Percentiles rank a stretch among this genome's conserved stretches.
These are phyloP conservation scores for Aplidium turbinatum DNA, from an alignment of 23 tunicate species.

Conservation along the genomic window DNA sequence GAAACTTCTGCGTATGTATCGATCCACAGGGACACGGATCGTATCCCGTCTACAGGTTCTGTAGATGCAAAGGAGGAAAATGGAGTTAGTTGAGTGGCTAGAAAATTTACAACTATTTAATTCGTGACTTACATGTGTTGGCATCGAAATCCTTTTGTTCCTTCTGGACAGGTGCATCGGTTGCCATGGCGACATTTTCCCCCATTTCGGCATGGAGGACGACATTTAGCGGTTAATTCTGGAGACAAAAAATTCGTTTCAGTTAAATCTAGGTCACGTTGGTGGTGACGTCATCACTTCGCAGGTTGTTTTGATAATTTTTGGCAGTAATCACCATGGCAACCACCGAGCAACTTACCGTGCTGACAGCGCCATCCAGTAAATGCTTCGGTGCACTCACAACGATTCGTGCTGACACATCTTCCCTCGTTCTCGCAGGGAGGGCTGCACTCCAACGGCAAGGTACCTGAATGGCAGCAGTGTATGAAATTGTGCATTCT, in stretches of 20 bases:
- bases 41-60: slow-evolving; percentile 70
- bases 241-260: slow-evolving; percentile 7
- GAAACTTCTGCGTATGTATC: slow-evolving; percentile 44
- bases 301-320: neutral
- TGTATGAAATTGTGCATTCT: neutral
- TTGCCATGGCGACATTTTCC: slow-evolving; percentile 58
- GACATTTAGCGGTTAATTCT: slow-evolving; percentile 44
- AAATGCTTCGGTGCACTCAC: slow-evolving; percentile 33
- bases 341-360: slow-evolving; percentile 29
- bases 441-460: slow-evolving; percentile 57
- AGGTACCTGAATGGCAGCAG: slow-evolving; percentile 32
- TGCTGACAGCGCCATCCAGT: slow-evolving; percentile 49
- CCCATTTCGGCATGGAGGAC: slow-evolving; percentile 77
- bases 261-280: neutral
- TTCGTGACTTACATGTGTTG: slow-evolving; percentile 42
- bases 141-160: slow-evolving; percentile 76
- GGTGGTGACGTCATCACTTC: neutral
- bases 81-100: neutral
- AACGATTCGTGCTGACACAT: slow-evolving; percentile 50
- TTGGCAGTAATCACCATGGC: no score
- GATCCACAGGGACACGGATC: slow-evolving; percentile 42
- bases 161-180: slow-evolving; percentile 64
- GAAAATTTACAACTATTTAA: neutral
- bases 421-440: slow-evolving; percentile 65
- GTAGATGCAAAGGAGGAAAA: neutral